Conservation (phyloP, 1,140 invertebrate species). For the Rhizoglyphus robini region DNA sequence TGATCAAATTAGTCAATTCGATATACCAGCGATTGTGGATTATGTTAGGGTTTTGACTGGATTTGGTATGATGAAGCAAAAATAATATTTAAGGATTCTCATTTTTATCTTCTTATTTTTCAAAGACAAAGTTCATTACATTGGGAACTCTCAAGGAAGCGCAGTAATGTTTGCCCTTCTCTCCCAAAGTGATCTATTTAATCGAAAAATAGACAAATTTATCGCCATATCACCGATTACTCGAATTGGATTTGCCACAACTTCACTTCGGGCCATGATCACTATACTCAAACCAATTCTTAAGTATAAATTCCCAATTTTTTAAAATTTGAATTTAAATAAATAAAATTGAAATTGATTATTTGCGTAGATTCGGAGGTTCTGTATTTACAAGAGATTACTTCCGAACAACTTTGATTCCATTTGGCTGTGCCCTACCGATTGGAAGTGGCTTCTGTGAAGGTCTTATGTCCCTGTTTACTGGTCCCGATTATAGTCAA, state of each 20-base stretch:
- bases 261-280: neutral
- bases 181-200: slow-evolving; percentile 47
- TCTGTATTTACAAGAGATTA: neutral
- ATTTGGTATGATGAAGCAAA: neutral
- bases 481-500: neutral
- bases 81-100: neutral
- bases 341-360: neutral
- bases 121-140: slow-evolving; percentile 23
- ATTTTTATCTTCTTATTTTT: slow-evolving; percentile 27
- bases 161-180: slow-evolving; percentile 47
- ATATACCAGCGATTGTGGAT: slow-evolving; percentile 53
- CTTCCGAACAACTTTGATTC: neutral
- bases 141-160: slow-evolving; percentile 37
- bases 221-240: slow-evolving; percentile 59
- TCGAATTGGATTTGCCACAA: neutral
- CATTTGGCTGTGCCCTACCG: neutral
- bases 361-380: neutral
- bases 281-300: neutral
- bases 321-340: too few species aligned
- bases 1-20: slow-evolving; percentile 59
- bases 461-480: neutral
- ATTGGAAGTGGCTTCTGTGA: neutral
- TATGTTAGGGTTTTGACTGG: slow-evolving; percentile 44
- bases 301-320: neutral
- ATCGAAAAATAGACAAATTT: slow-evolving; percentile 39